These are phyloP conservation scores for Microplitis mediator DNA, from an alignment of 1,140 invertebrate species.

Conservation along the genomic window DNA sequence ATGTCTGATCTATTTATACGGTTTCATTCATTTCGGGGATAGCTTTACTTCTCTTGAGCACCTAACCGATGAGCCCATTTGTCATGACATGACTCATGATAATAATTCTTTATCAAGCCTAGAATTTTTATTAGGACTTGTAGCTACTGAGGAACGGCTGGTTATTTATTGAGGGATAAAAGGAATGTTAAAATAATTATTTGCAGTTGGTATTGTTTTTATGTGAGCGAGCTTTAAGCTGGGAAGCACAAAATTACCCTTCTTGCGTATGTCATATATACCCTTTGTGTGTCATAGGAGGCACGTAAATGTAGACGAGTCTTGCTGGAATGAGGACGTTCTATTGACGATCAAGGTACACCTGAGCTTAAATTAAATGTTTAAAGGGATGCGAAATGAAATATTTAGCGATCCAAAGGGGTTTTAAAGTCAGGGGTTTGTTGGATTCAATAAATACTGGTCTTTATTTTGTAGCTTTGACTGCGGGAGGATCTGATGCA, in stretches of 20 bases:
- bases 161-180: too few species aligned
- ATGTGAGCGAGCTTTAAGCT: too few species aligned
- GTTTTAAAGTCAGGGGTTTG: slow-evolving; percentile 20
- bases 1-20: too few species aligned
- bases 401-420: slow-evolving; percentile 54
- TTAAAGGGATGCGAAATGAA: slow-evolving; percentile 54
- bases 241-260: background rate
- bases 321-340: background rate
- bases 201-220: too few species aligned
- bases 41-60: too few species aligned
- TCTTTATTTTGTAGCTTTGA: background rate
- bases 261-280: background rate
- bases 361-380: slow-evolving; percentile 58
- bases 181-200: too few species aligned
- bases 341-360: slow-evolving; percentile 30
- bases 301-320: background rate
- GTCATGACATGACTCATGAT: too few species aligned
- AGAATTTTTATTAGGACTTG: too few species aligned
- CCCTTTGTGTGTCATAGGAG: background rate
- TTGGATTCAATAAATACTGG: background rate
- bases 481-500: too few species aligned
- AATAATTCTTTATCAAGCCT: too few species aligned
- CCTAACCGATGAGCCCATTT: too few species aligned
- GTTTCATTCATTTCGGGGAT: too few species aligned
- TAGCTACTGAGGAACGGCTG: background rate